Evolutionary conservation across 2,113 vertebrate genomes (phyloP).

Genomic region (Gadus macrocephalus): DNA sequence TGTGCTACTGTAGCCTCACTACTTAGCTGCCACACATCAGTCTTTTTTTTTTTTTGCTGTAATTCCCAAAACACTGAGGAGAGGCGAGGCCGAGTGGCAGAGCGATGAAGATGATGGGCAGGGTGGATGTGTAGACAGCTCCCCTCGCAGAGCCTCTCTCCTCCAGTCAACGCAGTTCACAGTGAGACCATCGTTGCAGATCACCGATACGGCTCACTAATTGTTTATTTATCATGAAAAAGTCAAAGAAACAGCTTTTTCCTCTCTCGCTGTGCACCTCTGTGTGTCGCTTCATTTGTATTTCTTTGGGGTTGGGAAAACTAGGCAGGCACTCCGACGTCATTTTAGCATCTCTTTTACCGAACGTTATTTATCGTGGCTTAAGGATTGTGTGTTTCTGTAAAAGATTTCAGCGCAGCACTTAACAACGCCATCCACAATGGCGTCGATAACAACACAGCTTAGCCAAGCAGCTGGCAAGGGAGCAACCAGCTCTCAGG

Average conservation of each 20-base stretch:
- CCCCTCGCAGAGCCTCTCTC: background rate
- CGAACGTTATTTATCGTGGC: no score
- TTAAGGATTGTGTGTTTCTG: no score
- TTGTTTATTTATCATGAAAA: no score
- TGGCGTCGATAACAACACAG: constrained; percentile 4
- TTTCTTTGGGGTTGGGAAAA: background rate
- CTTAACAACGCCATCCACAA: constrained; percentile 8
- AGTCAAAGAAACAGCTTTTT: no score
- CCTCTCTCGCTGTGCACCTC: background rate
- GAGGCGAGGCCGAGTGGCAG: no score
- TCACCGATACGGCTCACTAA: background rate
- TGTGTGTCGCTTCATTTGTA: background rate
- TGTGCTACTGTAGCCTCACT: background rate
- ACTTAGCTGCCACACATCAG: constrained; percentile 15
- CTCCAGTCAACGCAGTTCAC: background rate
- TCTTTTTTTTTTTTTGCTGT: constrained; percentile 6
- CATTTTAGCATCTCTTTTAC: background rate
- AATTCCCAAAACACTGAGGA: no score
- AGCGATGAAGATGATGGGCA: no score
- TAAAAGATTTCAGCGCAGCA: background rate
- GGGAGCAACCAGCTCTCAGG: background rate
- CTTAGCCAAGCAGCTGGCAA: background rate
- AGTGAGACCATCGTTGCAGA: background rate
- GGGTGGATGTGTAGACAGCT: no score
- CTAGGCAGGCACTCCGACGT: background rate